phyloP scores from a whole-genome alignment of 2,888 invertebrate species.

The Drosophila falleni region DNA sequence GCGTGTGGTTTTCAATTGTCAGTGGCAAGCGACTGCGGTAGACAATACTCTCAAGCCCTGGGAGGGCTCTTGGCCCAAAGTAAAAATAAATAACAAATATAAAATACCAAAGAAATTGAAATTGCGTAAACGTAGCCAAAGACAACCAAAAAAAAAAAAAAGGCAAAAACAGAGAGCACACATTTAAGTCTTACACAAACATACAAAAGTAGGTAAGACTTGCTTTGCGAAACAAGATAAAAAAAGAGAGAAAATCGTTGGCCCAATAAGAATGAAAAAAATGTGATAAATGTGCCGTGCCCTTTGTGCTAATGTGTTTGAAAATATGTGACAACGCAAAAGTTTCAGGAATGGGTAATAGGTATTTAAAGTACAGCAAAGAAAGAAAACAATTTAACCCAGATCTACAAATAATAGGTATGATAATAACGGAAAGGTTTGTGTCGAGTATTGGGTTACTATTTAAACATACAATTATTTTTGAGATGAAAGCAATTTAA shows the following conservation, averaged over 20 bases:
- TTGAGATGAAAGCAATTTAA: background rate
- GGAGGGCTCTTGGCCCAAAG: slow-evolving; percentile 33
- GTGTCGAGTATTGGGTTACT: slow-evolving; percentile 1
- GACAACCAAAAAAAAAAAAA: slow-evolving; percentile 3
- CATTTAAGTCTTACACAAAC: slow-evolving; percentile 58
- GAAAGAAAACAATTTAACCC: slow-evolving; percentile 2
- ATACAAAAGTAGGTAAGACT: slow-evolving; percentile 67
- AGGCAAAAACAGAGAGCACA: slow-evolving; percentile 12
- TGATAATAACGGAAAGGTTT: background rate
- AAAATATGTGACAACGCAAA: slow-evolving; percentile 32
- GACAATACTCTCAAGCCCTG: slow-evolving; percentile 37
- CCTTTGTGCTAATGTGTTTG: slow-evolving; percentile 69
- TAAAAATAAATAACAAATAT: slow-evolving; percentile 70
- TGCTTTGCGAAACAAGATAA: slow-evolving; percentile 27
- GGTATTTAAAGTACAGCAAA: slow-evolving; percentile 13
- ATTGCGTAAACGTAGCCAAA: slow-evolving; percentile 57
- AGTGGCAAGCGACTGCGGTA: slow-evolving; percentile 47
- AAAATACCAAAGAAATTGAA: slow-evolving; percentile 73
- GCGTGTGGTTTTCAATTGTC: slow-evolving; percentile 70
- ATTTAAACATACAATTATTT: background rate
- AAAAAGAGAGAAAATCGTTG: slow-evolving; percentile 39
- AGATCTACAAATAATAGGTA: background rate
- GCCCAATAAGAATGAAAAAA: slow-evolving; percentile 13
- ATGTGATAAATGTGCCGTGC: slow-evolving; percentile 68
- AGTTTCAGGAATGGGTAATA: slow-evolving; percentile 11